A percentile compares a stretch with the other conserved stretches of the same genome.
Evolutionary conservation across 2,888 invertebrate genomes (phyloP).

Genomic region (Entomobrya proxima): DNA sequence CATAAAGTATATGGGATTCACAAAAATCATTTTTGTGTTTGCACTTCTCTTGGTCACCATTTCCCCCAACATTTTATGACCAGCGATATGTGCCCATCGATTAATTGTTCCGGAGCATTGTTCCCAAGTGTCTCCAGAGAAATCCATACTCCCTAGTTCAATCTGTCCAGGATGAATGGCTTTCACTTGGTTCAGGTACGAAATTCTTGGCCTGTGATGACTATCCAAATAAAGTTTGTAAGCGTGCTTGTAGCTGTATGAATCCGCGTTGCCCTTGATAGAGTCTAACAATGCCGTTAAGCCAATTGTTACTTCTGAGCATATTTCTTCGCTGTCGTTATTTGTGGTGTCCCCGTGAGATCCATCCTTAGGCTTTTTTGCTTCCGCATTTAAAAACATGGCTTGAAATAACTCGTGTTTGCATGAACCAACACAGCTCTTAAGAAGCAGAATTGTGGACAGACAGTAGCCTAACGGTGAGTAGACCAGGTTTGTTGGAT

Average conservation of each 20-base stretch:
- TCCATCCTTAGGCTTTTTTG: background rate
- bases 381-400: background rate
- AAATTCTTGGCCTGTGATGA: background rate
- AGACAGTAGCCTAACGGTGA: conserved; percentile 55
- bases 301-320: conserved; percentile 25
- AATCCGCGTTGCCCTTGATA: background rate
- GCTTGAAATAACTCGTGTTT: conserved; percentile 28
- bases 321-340: background rate
- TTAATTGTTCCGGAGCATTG: conserved; percentile 8
- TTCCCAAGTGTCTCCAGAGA: background rate
- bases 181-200: conserved; percentile 3
- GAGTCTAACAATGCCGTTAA: conserved; percentile 7
- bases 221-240: conserved; percentile 39
- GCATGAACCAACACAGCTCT: background rate
- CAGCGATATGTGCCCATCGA: conserved; percentile 38
- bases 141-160: conserved; percentile 37
- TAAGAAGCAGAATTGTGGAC: conserved; percentile 9
- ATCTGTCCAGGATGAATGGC: background rate
- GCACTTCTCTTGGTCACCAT: conserved; percentile 37
- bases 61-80: conserved; percentile 38
- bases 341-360: background rate
- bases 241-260: conserved; percentile 5
- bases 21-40: conserved; percentile 31
- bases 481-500: conserved; percentile 49
- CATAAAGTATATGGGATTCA: conserved; percentile 49